A percentile compares a stretch with the other conserved stretches of the same genome.
phyloP scores from a whole-genome alignment of 1,140 invertebrate species.

The Diachasmimorpha longicaudata region DNA sequence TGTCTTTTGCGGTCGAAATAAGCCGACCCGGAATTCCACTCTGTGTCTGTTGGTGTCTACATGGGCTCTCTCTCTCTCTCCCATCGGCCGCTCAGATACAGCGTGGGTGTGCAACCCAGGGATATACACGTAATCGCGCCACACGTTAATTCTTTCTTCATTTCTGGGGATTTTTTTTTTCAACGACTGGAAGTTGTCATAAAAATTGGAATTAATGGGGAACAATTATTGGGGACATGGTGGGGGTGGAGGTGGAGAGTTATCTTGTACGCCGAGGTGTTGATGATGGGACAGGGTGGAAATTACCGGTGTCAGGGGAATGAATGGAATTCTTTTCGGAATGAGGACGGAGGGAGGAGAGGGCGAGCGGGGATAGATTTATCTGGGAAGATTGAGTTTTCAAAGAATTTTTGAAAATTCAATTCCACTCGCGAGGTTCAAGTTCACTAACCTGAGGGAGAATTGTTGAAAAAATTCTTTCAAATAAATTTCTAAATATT shows the following conservation, averaged over 20 bases:
- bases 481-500: too few relatives aligned
- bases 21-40: conserved; percentile 23
- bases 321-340: too few relatives aligned
- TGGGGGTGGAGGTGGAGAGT: not conserved
- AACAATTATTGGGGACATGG: not conserved
- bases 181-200: not conserved
- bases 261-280: not conserved
- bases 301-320: too few relatives aligned
- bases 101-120: conserved; percentile 18
- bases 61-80: conserved; percentile 7
- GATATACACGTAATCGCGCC: conserved; percentile 3
- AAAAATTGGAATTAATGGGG: not conserved
- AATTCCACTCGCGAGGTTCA: too few relatives aligned
- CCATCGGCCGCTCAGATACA: not conserved
- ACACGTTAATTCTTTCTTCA: not conserved
- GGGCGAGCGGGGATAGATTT: too few relatives aligned
- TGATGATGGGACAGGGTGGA: not conserved
- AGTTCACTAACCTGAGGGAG: too few relatives aligned
- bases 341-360: too few relatives aligned
- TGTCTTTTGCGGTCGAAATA: conserved; percentile 25
- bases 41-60: not conserved
- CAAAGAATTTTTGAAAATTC: too few relatives aligned
- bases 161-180: not conserved
- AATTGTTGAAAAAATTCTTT: too few relatives aligned
- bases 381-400: too few relatives aligned